These are phyloP conservation scores for Oscheius sp. DNA, from an alignment of 1,140 invertebrate species.

Conservation along the genomic window DNA sequence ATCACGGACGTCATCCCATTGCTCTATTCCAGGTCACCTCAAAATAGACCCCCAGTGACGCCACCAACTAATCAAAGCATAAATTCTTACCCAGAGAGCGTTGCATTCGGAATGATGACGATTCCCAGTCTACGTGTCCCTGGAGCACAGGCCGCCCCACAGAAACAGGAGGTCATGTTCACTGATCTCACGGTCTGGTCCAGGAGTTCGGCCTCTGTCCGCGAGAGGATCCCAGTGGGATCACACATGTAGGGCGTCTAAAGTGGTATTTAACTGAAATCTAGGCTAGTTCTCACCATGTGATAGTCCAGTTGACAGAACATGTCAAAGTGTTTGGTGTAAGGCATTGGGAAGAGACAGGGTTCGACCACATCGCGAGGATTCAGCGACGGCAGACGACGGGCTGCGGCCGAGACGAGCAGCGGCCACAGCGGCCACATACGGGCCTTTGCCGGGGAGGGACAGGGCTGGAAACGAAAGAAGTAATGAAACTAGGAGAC, in stretches of 20 bases:
- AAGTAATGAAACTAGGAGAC: too few species aligned
- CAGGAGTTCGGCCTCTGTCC: constrained; percentile 18
- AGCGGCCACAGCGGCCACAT: neutral
- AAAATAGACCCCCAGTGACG: neutral
- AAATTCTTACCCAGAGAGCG: neutral
- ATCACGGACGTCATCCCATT: too few species aligned
- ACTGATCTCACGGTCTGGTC: neutral
- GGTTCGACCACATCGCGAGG: neutral
- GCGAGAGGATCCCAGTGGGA: constrained; percentile 12
- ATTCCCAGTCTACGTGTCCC: neutral
- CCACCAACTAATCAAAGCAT: neutral
- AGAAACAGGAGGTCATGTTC: constrained; percentile 28
- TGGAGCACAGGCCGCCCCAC: constrained; percentile 3
- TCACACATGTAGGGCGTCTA: constrained; percentile 25
- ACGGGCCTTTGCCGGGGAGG: too few species aligned
- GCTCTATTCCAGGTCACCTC: too few species aligned
- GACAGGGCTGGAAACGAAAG: too few species aligned
- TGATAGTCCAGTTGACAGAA: constrained; percentile 6
- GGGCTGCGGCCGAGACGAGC: neutral
- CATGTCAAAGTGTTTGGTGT: constrained; percentile 6
- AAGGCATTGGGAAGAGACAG: neutral
- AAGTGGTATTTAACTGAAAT: neutral
- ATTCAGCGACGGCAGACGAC: neutral
- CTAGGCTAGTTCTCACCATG: neutral
- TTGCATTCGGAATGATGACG: neutral